phyloP scores from a whole-genome alignment of 2,113 vertebrate species.

The Bettongia penicillata region DNA sequence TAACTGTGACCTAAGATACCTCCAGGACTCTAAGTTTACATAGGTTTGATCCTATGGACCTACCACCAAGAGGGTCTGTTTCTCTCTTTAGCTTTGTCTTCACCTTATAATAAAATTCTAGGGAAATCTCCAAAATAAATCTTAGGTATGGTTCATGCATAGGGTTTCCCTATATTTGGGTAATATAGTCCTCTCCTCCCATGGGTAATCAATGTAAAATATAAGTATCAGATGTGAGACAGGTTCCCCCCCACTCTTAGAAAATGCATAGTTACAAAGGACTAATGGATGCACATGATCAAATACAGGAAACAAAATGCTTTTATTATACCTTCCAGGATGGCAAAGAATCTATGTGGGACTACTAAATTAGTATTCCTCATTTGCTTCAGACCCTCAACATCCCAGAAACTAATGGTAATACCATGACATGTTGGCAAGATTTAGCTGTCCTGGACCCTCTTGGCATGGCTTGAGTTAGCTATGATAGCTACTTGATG shows the following conservation, averaged over 20 bases:
- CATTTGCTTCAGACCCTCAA: neutral
- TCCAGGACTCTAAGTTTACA: neutral
- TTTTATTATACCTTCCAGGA: neutral
- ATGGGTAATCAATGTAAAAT: neutral
- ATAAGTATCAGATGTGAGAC: neutral
- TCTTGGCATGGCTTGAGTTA: neutral
- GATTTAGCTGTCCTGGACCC: neutral
- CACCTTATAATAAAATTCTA: neutral
- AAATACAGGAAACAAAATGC: neutral
- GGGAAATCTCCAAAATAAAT: neutral
- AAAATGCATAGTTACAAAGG: neutral
- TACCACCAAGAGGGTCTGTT: neutral
- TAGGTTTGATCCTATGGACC: neutral
- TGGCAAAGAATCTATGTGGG: neutral
- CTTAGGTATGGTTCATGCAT: neutral
- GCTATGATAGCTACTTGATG: neutral
- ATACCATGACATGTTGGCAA: neutral
- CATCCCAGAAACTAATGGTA: neutral
- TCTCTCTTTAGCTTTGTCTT: neutral
- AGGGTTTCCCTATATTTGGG: neutral
- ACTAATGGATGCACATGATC: neutral
- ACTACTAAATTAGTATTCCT: neutral
- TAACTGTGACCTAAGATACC: neutral
- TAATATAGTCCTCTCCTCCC: neutral
- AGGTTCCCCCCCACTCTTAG: neutral